Evolutionary conservation across 2,113 vertebrate species (phyloP).

Genomic region (Microtus pennsylvanicus): DNA sequence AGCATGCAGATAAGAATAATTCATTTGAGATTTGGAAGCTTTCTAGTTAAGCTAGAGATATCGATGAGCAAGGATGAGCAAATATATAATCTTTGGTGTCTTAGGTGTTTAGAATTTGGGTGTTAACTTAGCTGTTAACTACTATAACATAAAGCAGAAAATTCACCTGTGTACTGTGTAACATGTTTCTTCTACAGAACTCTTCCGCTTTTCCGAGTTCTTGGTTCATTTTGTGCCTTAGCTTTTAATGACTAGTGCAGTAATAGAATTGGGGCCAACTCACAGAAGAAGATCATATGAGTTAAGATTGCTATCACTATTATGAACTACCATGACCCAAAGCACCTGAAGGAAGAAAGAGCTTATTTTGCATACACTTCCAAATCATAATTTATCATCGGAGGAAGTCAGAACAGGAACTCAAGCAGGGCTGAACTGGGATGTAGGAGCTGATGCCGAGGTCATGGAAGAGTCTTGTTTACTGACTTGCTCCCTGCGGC

Average conservation of each 20-base stretch:
- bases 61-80: neutral
- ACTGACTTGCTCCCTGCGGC: neutral
- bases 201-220: neutral
- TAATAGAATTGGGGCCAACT: neutral
- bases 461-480: neutral
- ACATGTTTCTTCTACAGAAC: neutral
- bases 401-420: neutral
- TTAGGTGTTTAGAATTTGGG: neutral
- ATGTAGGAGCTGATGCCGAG: neutral
- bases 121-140: no score
- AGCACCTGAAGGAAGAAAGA: neutral
- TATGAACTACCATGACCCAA: neutral
- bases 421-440: neutral
- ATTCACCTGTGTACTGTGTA: neutral
- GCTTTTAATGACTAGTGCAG: neutral
- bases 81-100: neutral
- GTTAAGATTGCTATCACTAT: neutral
- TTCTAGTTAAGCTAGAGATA: neutral
- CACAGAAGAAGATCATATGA: neutral
- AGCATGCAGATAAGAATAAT: neutral
- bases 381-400: neutral
- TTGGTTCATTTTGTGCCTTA: constrained; percentile 10
- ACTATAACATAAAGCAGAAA: neutral
- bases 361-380: neutral
- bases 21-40: neutral